Evolutionary conservation across 2,888 invertebrate species (phyloP).

Genomic region (Cheilosia scutellata): DNA sequence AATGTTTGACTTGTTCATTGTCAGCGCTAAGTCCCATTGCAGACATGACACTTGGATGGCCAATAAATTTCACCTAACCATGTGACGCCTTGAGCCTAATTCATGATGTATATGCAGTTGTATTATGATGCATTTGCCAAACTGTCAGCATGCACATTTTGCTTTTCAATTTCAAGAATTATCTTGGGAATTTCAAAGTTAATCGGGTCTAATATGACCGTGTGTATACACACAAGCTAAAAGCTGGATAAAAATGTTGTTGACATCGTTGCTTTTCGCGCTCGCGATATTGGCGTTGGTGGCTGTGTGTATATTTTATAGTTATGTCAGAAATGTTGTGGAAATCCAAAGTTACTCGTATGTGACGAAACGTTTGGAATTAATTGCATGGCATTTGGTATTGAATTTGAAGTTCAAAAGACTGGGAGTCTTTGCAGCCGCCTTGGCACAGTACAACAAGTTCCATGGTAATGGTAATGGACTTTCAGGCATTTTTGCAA

Average conservation of each 20-base stretch:
- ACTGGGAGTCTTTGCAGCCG: background rate
- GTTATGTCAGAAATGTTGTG: slow-evolving; percentile 39
- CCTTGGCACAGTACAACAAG: slow-evolving; percentile 51
- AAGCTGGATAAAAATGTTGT: background rate
- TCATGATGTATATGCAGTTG: slow-evolving; percentile 21
- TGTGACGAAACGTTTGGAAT: slow-evolving; percentile 30
- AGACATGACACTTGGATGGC: slow-evolving; percentile 48
- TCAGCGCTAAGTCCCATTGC: slow-evolving; percentile 31
- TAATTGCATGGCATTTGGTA: slow-evolving; percentile 4
- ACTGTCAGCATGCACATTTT: background rate
- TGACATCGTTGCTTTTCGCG: background rate
- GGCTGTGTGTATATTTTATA: background rate
- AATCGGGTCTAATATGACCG: background rate
- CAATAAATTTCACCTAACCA: slow-evolving; percentile 37
- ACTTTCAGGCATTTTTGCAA: slow-evolving; percentile 19
- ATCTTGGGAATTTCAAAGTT: background rate
- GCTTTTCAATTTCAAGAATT: background rate
- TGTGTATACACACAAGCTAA: background rate
- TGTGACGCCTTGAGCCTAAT: slow-evolving; percentile 58
- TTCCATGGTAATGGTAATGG: slow-evolving; percentile 60
- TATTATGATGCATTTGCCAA: slow-evolving; percentile 40
- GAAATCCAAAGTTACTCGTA: slow-evolving; percentile 13
- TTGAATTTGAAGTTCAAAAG: slow-evolving; percentile 28
- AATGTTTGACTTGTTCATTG: slow-evolving; percentile 53
- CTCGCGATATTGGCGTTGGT: background rate